phyloP scores from a whole-genome alignment of 2,888 invertebrate species.

The Laspeyria flexula region DNA sequence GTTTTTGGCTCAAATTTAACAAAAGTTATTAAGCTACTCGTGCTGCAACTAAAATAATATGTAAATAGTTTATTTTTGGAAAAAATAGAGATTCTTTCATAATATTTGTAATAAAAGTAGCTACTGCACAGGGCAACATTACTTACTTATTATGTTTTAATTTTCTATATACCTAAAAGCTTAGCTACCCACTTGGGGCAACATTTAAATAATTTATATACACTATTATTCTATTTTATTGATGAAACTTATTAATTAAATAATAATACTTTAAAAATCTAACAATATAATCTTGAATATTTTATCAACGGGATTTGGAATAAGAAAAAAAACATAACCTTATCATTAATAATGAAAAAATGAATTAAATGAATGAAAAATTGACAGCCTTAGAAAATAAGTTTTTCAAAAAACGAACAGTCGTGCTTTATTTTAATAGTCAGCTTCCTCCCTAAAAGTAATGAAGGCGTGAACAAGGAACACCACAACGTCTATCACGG shows the following conservation, averaged over 20 bases:
- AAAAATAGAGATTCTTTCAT: too few relatives aligned
- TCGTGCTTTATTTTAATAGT: slow-evolving; percentile 64
- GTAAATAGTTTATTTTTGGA: too few relatives aligned
- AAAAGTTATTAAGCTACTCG: too few relatives aligned
- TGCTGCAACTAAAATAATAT: too few relatives aligned
- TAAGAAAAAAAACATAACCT: not conserved
- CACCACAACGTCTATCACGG: slow-evolving; percentile 86
- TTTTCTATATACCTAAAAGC: slow-evolving; percentile 14
- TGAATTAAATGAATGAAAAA: slow-evolving; percentile 4
- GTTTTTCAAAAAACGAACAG: slow-evolving; percentile 5
- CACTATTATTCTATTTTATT: slow-evolving; percentile 16
- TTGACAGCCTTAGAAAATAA: slow-evolving; percentile 11
- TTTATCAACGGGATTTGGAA: slow-evolving; percentile 30
- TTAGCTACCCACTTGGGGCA: slow-evolving; percentile 44
- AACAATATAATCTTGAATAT: slow-evolving; percentile 19
- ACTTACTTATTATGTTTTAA: slow-evolving; percentile 35
- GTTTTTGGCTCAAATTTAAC: too few relatives aligned
- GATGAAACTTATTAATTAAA: slow-evolving; percentile 14
- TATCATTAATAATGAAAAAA: not conserved
- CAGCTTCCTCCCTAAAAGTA: slow-evolving; percentile 85
- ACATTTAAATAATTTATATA: slow-evolving; percentile 25
- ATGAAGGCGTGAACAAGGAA: slow-evolving; percentile 88
- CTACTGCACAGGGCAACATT: too few relatives aligned
- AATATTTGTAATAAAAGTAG: slow-evolving; percentile 34
- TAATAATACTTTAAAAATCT: slow-evolving; percentile 35